phyloP scores from a whole-genome alignment of 2,888 invertebrate genomes.

The Eilema depressum region DNA sequence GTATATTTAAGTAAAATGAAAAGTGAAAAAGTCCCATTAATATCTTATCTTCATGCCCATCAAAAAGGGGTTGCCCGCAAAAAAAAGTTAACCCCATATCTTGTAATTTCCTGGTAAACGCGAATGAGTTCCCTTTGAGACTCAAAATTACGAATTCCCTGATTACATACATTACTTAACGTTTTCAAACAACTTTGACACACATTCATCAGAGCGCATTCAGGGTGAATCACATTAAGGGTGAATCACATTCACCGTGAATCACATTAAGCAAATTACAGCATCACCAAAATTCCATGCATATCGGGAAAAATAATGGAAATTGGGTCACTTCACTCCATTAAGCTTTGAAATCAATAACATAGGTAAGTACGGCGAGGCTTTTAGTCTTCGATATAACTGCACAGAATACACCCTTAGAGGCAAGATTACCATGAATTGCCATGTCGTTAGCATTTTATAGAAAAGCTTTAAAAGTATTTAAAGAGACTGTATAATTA shows the following conservation, averaged over 20 bases:
- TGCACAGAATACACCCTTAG: slow-evolving; percentile 46
- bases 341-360: slow-evolving; percentile 66
- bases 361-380: slow-evolving; percentile 54
- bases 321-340: slow-evolving; percentile 61
- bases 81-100: slow-evolving; percentile 2
- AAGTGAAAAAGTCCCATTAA: not conserved
- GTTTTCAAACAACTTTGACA: slow-evolving; percentile 5
- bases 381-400: slow-evolving; percentile 58
- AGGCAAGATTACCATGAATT: slow-evolving; percentile 15
- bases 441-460: slow-evolving; percentile 13
- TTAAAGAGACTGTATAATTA: no score
- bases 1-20: not conserved
- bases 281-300: slow-evolving; percentile 14
- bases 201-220: slow-evolving; percentile 20
- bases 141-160: not conserved
- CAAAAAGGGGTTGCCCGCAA: not conserved
- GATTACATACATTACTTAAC: slow-evolving; percentile 12
- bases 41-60: not conserved
- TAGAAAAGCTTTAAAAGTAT: slow-evolving; percentile 9
- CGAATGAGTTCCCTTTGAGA: slow-evolving; percentile 3
- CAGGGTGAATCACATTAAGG: slow-evolving; percentile 3
- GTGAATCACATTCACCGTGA: slow-evolving; percentile 4
- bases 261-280: slow-evolving; percentile 20
- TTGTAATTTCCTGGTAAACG: not conserved
- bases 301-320: slow-evolving; percentile 44